Evolutionary conservation across 2,888 invertebrate genomes (phyloP), one percentile per base, ranked within the genome.

Genomic region (Cerceris rybyensis): DNA sequence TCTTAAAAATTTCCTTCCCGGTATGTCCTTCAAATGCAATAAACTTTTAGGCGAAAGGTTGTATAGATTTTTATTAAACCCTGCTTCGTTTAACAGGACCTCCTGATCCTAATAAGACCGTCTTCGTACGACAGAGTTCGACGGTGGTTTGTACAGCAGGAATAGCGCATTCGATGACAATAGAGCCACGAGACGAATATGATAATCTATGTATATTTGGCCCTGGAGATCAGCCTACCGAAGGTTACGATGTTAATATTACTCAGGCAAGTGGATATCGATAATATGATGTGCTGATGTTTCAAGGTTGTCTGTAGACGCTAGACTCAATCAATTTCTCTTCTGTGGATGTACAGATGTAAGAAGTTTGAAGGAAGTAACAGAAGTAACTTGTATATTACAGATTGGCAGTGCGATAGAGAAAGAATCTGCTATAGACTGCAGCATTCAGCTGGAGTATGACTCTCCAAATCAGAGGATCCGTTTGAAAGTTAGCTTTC

Each of bases 131-230:
- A 83, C 96, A 96, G 89, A 96, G 96, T 86, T 96, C 96, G 78
- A 97, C 97, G 49, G 96, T 98, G 42, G 96, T 98, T 74, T 97
- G 97, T 93, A 96, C 96, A 61, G 96, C 96, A 7, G 96, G 95
- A 55, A 94, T 96, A 66, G 95, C 96, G 59, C 96, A 97, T 88
- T 93, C 95, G 68, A 94, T 98, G 91, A 96, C 96, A 91, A 95
- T 98, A 89, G 98, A 98, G 91, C 98, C 98, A n/a, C 94, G 98
- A 75, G 98, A 98, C 93, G 96, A 96, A 91, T 98, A 96, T 93
- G 97, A 97, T 90, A 98, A 98, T 93, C 93, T 96, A n/a, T 97
- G 97, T 88, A 91, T 93, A 82, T 96, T 95, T 87, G 93, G 94
- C 43, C 93, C 94, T 58, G 93, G 93, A 50, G 94, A 94, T 77